Evolutionary conservation across 2,113 vertebrate species (phyloP).

Genomic region (Steatornis caripensis): DNA sequence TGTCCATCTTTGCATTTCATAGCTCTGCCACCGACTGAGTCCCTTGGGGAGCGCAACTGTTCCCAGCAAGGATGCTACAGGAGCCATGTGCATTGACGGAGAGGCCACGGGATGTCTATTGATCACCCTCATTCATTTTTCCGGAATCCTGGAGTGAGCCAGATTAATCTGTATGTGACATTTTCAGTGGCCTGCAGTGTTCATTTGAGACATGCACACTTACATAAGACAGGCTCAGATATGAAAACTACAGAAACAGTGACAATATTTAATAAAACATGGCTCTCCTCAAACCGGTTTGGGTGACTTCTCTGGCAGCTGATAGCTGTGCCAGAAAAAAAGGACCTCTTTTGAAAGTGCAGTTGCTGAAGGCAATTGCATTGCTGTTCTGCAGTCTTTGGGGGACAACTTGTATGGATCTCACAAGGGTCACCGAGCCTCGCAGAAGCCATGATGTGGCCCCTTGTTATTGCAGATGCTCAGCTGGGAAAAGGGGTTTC

Average conservation of each 20-base stretch:
- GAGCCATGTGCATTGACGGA: neutral
- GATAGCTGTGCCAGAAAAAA: neutral
- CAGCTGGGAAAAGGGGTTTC: neutral
- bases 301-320: neutral
- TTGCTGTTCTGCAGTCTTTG: neutral
- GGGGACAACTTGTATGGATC: neutral
- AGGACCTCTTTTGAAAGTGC: neutral
- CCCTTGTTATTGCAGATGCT: neutral
- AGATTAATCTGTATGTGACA: slow-evolving; percentile 3
- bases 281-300: neutral
- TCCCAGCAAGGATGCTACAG: neutral
- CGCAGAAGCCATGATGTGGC: neutral
- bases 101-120: neutral
- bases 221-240: neutral
- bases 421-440: neutral
- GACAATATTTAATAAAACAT: neutral
- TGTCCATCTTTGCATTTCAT: neutral
- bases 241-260: neutral
- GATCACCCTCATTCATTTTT: neutral
- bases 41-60: neutral
- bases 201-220: neutral
- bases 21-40: neutral
- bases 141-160: neutral
- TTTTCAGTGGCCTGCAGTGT: neutral
- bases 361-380: neutral